Percentiles rank a stretch among this genome's conserved stretches.
Conservation (phyloP, 2,888 invertebrate genomes). For the Xestia sexstrigata region DNA sequence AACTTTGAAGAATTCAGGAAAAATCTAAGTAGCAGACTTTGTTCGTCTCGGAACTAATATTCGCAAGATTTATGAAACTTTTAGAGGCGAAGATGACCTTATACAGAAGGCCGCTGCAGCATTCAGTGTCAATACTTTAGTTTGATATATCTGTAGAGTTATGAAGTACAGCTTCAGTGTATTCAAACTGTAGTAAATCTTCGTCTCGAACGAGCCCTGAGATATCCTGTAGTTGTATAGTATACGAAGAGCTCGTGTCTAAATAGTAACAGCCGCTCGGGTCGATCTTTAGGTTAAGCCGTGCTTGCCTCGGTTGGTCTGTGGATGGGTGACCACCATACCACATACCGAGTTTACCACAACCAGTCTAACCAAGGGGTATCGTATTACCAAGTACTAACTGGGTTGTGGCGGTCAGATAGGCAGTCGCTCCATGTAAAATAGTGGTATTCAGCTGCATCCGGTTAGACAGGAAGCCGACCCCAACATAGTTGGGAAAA, state of each 20-base stretch:
- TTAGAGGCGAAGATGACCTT: constrained; percentile 1
- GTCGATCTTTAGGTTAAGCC: too few relatives aligned
- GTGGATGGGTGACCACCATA: too few relatives aligned
- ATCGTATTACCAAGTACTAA: too few relatives aligned
- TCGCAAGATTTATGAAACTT: constrained; percentile 10
- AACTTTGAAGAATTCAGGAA: not conserved
- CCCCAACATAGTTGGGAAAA: too few relatives aligned
- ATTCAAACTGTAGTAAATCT: not conserved
- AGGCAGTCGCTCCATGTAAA: too few relatives aligned
- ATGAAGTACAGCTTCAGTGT: not conserved
- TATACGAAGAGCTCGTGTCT: not conserved
- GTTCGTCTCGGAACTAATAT: not conserved
- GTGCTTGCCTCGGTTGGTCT: too few relatives aligned
- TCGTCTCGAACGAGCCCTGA: not conserved
- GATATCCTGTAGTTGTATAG: not conserved
- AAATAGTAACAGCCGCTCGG: too few relatives aligned
- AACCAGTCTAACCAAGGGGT: too few relatives aligned
- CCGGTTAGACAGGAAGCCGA: too few relatives aligned
- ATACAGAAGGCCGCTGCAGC: not conserved
- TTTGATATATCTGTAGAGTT: not conserved
- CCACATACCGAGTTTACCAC: too few relatives aligned
- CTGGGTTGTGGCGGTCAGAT: too few relatives aligned
- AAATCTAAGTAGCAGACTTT: not conserved
- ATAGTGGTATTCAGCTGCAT: too few relatives aligned
- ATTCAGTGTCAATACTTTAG: constrained; percentile 13